Percentiles rank a stretch among this genome's conserved stretches.
These are phyloP conservation scores for Neocrepidodera transversa DNA, from an alignment of 2,888 invertebrate species.

Conservation along the genomic window DNA sequence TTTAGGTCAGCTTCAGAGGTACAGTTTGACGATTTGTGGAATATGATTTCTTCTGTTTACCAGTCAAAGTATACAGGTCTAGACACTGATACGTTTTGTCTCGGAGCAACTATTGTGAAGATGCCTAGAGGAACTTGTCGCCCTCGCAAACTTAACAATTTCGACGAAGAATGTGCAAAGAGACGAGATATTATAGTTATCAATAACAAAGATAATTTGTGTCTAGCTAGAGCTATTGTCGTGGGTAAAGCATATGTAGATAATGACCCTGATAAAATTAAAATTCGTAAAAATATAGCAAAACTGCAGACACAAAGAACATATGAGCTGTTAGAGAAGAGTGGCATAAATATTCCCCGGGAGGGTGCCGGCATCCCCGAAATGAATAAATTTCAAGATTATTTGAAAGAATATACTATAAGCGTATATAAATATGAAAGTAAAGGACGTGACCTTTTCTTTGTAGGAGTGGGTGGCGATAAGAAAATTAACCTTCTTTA, in stretches of 20 bases:
- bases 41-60: conserved; percentile 10
- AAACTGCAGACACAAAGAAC: background rate
- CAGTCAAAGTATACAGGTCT: conserved; percentile 11
- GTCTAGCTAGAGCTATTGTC: conserved; percentile 8
- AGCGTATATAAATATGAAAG: conserved; percentile 17
- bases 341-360: conserved; percentile 11
- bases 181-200: conserved; percentile 16
- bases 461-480: too few species aligned
- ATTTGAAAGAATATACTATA: conserved; percentile 25
- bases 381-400: conserved; percentile 28
- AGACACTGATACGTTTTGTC: too few species aligned
- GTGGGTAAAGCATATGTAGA: conserved; percentile 21
- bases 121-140: conserved; percentile 1
- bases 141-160: conserved; percentile 1
- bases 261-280: conserved; percentile 12
- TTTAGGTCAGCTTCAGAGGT: conserved; percentile 8
- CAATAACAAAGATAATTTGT: background rate
- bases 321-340: background rate
- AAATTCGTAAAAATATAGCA: background rate
- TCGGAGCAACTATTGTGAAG: conserved; percentile 3
- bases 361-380: conserved; percentile 32
- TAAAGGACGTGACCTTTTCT: too few species aligned
- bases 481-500: too few species aligned
- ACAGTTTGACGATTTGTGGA: conserved; percentile 8
- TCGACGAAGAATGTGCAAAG: conserved; percentile 27